Evolutionary conservation across 2,797 vertebrate species (phyloP), one percentile per base, ranked within the genome.

Genomic region (Huso huso): DNA sequence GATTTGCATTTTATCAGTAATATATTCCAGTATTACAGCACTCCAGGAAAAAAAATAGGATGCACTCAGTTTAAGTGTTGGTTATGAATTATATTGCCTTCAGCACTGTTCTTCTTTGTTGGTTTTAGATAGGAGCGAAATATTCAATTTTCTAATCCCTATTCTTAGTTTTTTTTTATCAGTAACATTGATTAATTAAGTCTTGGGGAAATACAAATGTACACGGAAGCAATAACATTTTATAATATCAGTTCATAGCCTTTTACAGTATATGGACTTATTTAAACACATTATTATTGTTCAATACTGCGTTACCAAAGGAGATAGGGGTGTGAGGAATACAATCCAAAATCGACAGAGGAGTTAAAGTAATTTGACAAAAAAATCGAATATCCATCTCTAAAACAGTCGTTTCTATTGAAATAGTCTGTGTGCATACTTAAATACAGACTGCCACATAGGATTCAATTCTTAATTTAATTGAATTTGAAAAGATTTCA

Each of bases 51-150:
- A 53, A 48, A 23, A 49, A 58, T 63, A 68, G 50, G 37, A 48
- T 62, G 37, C 8, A 69, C 11, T 67, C 57, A 65, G 52, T 70
- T 69, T 69, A 9, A 72, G 62, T 63, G 53, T 57, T 64, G 66
- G 61, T 53, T 62, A 70, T 71, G 49, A 23, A 49, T 13, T 60
- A 58, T 58, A 59, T 63, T 70, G 53, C 64, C 62, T 53, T 58
- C 51, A 68, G 57, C 55, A 8, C 11, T 58, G 55, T 58, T 58
- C 6, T 6, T 7, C 55, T 8, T 57, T 48, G 8, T 52, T 58
- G 65, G 52, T 51, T 55, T n/a, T 51, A 62, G 62, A 72, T 73
- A 76, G 80, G 73, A 70, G 73, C 82, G 81, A 79, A 62, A 8
- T 75, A 81, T 76, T 75, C 64, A 72, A 78, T 77, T 67, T 57